Conservation (phyloP, 2,113 vertebrate species). For the Epinephelus fuscoguttatus region DNA sequence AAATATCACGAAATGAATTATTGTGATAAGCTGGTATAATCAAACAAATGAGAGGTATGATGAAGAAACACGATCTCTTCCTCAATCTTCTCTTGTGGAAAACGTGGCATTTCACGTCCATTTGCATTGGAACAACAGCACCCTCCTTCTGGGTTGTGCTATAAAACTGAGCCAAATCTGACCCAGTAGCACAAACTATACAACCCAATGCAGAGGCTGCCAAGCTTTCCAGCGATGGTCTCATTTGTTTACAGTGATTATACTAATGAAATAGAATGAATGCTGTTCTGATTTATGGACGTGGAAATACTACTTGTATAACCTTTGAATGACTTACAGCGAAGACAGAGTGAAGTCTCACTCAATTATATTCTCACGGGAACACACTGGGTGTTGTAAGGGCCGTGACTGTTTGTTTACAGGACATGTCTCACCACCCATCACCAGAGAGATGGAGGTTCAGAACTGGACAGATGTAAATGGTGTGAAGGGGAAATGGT, state of each 20-base stretch:
- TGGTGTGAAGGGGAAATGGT: neutral
- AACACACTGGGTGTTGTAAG: constrained; percentile 33
- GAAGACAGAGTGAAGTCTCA: constrained; percentile 27
- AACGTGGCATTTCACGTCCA: neutral
- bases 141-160: neutral
- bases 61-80: neutral
- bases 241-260: constrained; percentile 2
- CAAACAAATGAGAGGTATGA: constrained; percentile 1
- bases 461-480: constrained; percentile 20
- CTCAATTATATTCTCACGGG: constrained; percentile 44
- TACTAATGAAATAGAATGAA: neutral
- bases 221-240: neutral
- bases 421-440: neutral
- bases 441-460: constrained; percentile 27
- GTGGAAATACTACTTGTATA: neutral
- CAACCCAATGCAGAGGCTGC: neutral
- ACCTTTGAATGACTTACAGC: neutral
- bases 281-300: neutral
- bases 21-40: neutral
- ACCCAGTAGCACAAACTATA: neutral
- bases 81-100: neutral
- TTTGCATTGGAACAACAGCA: neutral
- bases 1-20: constrained; percentile 3
- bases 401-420: constrained; percentile 46
- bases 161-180: neutral